Conservation (phyloP, 1,140 invertebrate genomes). For the Zaprionus africanus region DNA sequence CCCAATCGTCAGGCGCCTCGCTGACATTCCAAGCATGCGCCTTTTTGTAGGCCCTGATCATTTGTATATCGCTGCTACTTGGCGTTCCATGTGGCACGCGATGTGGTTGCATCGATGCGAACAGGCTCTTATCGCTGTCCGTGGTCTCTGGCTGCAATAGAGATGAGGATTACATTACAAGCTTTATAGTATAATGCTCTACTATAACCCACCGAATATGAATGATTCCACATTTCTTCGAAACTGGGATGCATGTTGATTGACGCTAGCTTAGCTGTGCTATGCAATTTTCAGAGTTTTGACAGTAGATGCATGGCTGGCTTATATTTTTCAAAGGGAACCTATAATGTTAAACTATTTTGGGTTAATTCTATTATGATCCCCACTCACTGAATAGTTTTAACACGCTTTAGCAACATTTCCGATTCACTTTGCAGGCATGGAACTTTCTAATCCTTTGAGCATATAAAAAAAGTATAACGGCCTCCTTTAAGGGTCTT, state of each 20-base stretch:
- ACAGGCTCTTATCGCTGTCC: background rate
- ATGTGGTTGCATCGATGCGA: slow-evolving; percentile 30
- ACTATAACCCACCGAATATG: slow-evolving; percentile 5
- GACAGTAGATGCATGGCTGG: background rate
- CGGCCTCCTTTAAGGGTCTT: slow-evolving; percentile 28
- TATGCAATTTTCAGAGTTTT: background rate
- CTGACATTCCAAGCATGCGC: background rate
- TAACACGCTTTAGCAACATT: background rate
- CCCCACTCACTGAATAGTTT: background rate
- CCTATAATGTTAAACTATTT: no score
- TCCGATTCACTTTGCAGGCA: background rate
- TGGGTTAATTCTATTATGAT: no score
- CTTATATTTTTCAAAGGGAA: background rate
- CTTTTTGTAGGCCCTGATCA: slow-evolving; percentile 37
- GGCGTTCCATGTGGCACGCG: background rate
- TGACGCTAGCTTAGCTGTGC: background rate
- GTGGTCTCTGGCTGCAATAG: background rate
- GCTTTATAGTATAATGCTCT: background rate
- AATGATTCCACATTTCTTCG: slow-evolving; percentile 36
- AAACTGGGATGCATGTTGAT: slow-evolving; percentile 26
- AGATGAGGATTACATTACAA: background rate
- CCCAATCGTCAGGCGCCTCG: slow-evolving; percentile 14
- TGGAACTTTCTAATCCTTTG: background rate
- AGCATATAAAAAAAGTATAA: slow-evolving; percentile 38
- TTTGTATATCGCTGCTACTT: slow-evolving; percentile 5